phyloP scores from a whole-genome alignment of 2,888 invertebrate genomes.

The Hecatera dysodea region DNA sequence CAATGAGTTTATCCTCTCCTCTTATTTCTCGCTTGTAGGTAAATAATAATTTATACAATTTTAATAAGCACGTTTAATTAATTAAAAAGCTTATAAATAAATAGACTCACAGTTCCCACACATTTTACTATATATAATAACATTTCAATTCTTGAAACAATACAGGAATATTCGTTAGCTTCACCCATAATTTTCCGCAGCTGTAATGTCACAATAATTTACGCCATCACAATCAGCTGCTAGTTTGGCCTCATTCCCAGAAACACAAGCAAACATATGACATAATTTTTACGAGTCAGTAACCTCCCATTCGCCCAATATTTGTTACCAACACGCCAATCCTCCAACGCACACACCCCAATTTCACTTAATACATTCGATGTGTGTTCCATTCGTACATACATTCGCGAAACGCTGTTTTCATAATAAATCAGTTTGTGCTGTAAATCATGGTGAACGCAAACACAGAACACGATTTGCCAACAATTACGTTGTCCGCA shows the following conservation, averaged over 20 bases:
- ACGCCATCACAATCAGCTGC: constrained; percentile 38
- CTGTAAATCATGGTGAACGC: constrained; percentile 61
- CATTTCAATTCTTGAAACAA: no score
- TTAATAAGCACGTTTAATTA: no score
- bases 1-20: no score
- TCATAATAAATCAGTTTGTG: constrained; percentile 62
- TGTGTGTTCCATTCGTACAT: constrained; percentile 33
- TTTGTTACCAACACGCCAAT: constrained; percentile 39
- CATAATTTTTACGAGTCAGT: constrained; percentile 61
- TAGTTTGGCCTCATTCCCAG: constrained; percentile 16
- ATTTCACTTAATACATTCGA: neutral
- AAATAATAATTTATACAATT: no score
- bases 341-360: constrained; percentile 25
- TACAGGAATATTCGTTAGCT: no score
- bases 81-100: no score
- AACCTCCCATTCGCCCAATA: constrained; percentile 52
- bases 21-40: no score
- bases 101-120: no score
- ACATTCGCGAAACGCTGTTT: constrained; percentile 58
- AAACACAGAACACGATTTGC: constrained; percentile 57
- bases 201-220: constrained; percentile 13
- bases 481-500: constrained; percentile 69
- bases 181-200: no score
- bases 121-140: no score
- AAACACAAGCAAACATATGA: constrained; percentile 42